Evolutionary conservation across 2,888 invertebrate species (phyloP).

Genomic region (Patella caerulea): DNA sequence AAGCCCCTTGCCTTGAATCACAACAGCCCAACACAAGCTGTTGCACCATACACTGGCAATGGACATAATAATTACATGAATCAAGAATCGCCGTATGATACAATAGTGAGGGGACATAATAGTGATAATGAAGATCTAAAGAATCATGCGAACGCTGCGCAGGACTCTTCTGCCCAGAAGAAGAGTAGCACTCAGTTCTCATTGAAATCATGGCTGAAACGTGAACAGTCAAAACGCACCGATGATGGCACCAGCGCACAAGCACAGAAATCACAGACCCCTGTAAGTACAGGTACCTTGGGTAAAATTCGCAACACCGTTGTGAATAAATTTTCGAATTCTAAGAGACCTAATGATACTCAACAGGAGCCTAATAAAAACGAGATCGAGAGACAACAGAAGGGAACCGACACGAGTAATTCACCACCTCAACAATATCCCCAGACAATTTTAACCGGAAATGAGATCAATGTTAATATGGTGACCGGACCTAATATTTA

Average conservation of each 20-base stretch:
- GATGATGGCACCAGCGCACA: constrained; percentile 22
- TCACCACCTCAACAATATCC: background rate
- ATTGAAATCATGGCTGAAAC: constrained; percentile 57
- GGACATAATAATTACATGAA: constrained; percentile 14
- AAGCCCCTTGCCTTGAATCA: constrained; percentile 54
- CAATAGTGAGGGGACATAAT: constrained; percentile 4
- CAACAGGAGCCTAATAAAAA: constrained; percentile 13
- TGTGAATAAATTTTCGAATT: constrained; percentile 51
- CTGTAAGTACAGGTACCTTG: constrained; percentile 40
- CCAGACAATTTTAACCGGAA: background rate
- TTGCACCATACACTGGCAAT: constrained; percentile 8
- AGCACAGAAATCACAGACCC: constrained; percentile 28
- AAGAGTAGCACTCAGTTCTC: constrained; percentile 54
- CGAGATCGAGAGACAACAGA: constrained; percentile 6
- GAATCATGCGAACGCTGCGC: constrained; percentile 10
- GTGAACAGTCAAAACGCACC: constrained; percentile 43
- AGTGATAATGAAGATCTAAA: background rate
- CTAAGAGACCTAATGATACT: constrained; percentile 32
- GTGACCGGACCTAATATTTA: constrained; percentile 3
- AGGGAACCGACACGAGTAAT: background rate
- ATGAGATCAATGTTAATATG: constrained; percentile 3
- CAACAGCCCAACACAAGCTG: constrained; percentile 27
- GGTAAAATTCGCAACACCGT: constrained; percentile 56
- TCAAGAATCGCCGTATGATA: constrained; percentile 24
- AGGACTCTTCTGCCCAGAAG: constrained; percentile 14